Percentiles rank a stretch among this genome's conserved stretches.
phyloP scores from a whole-genome alignment of 2,888 invertebrate genomes.

The Aphodius sticticus region DNA sequence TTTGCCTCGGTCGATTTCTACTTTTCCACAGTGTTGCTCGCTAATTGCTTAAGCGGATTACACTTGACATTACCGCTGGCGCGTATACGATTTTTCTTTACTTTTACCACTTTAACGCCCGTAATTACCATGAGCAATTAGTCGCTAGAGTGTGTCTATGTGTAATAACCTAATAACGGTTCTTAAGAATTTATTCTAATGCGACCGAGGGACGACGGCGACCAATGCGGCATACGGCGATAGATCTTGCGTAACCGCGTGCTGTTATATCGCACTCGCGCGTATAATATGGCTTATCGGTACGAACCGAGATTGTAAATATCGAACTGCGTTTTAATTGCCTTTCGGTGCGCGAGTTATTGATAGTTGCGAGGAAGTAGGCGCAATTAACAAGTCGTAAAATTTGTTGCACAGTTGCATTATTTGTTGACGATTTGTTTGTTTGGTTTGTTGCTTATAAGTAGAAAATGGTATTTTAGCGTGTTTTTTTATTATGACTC shows the following conservation, averaged over 20 bases:
- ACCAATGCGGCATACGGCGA: no score
- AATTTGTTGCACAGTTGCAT: background rate
- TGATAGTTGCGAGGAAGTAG: background rate
- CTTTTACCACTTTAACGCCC: background rate
- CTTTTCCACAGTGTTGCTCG: background rate
- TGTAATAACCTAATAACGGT: background rate
- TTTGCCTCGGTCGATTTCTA: background rate
- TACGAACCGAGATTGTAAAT: background rate
- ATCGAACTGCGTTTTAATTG: slow-evolving; percentile 4
- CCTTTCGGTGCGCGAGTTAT: background rate
- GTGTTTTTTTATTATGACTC: no score
- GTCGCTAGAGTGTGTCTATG: background rate
- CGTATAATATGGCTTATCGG: background rate
- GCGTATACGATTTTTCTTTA: background rate
- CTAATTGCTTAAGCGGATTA: background rate
- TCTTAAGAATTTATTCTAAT: background rate
- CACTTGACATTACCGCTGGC: background rate
- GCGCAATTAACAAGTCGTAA: background rate
- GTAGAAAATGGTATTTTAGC: no score
- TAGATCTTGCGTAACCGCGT: background rate
- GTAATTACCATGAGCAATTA: background rate
- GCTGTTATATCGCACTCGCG: background rate
- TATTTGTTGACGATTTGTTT: background rate
- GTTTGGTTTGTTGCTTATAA: background rate
- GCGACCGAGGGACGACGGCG: no score